Evolutionary conservation across 1,140 invertebrate genomes (phyloP).

Genomic region (Tetramorium parvispinum): DNA sequence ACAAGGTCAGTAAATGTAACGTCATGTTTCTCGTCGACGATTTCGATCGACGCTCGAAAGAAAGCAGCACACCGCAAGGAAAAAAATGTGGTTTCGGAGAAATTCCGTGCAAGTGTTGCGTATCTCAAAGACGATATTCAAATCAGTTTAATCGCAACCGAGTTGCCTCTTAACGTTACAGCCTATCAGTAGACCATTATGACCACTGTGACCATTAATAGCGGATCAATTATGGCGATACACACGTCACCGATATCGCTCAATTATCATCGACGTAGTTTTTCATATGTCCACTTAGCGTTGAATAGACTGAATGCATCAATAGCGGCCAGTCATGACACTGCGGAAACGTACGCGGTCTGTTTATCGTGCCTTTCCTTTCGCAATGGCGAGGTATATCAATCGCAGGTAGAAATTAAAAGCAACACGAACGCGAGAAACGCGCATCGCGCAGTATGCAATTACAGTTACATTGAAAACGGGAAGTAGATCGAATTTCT

Average conservation of each 20-base stretch:
- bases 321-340: slow-evolving; percentile 48
- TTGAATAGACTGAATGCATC: slow-evolving; percentile 51
- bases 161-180: not conserved
- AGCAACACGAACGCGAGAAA: slow-evolving; percentile 40
- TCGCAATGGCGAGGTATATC: slow-evolving; percentile 41
- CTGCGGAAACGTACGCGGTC: slow-evolving; percentile 46
- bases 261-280: slow-evolving; percentile 48
- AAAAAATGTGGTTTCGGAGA: not conserved
- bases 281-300: slow-evolving; percentile 36
- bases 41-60: not conserved
- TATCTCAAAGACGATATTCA: not conserved
- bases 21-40: not conserved
- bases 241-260: slow-evolving; percentile 25
- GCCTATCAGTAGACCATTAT: not conserved
- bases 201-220: slow-evolving; percentile 9
- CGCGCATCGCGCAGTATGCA: slow-evolving; percentile 39
- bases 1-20: not conserved
- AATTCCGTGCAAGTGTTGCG: not conserved
- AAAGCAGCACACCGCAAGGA: too few species aligned
- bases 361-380: slow-evolving; percentile 49
- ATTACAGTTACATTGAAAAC: slow-evolving; percentile 56
- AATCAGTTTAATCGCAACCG: not conserved
- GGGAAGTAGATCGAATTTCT: slow-evolving; percentile 57
- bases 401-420: slow-evolving; percentile 51
- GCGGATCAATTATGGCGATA: slow-evolving; percentile 49